phyloP scores from a whole-genome alignment of 1,140 invertebrate species.

The Drosophila triauraria region DNA sequence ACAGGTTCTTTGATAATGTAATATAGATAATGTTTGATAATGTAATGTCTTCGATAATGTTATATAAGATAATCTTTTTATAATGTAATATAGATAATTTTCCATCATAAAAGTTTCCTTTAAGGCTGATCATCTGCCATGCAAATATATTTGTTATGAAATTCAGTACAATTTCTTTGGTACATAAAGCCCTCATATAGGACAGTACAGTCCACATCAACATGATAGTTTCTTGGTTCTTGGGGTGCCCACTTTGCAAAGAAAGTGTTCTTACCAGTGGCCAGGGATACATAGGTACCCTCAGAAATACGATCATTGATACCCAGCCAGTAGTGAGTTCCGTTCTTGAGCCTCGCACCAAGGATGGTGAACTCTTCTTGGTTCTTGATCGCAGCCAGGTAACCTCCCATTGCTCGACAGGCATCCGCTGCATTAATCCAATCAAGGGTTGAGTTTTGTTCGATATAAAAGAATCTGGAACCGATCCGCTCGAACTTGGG shows the following conservation, averaged over 20 bases:
- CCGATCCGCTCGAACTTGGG: slow-evolving; percentile 3
- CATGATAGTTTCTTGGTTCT: background rate
- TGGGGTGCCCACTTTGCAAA: background rate
- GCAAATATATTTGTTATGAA: no score
- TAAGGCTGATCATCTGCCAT: background rate
- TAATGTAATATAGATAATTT: no score
- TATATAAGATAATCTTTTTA: no score
- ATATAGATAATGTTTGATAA: no score
- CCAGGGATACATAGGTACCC: background rate
- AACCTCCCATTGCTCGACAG: slow-evolving; percentile 3
- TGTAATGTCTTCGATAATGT: no score
- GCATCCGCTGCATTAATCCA: background rate
- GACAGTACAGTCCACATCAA: background rate
- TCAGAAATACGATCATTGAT: background rate
- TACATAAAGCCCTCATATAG: background rate
- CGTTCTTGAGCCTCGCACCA: background rate
- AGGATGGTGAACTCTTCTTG: background rate
- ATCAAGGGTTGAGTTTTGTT: background rate
- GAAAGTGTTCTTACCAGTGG: background rate
- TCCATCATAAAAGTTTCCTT: background rate
- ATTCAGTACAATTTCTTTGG: background rate
- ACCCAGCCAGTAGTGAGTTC: slow-evolving; percentile 9
- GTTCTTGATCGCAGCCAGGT: background rate
- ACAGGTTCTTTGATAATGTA: no score
- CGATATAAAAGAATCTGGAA: slow-evolving; percentile 2